Conservation (phyloP, 2,113 vertebrate genomes). For the Rhynchomys soricoides region DNA sequence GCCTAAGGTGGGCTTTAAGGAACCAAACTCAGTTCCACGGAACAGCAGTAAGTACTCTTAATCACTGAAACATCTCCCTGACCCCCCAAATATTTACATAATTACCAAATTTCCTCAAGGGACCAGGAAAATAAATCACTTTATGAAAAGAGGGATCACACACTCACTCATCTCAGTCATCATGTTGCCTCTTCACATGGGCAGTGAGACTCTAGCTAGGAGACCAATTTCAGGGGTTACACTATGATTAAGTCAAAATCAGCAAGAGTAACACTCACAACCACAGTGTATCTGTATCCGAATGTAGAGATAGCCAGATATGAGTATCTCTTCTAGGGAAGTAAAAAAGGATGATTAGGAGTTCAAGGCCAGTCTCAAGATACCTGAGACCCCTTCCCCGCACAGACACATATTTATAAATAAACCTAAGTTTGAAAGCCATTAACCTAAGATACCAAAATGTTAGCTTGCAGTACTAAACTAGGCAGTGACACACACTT, state of each 20-base stretch:
- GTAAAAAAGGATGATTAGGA: background rate
- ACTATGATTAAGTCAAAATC: background rate
- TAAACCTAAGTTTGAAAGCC: slow-evolving; percentile 40
- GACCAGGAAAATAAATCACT: background rate
- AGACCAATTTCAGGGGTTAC: background rate
- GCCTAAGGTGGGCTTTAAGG: background rate
- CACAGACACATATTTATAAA: background rate
- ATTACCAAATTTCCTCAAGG: background rate
- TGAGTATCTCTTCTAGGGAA: background rate
- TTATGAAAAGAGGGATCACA: background rate
- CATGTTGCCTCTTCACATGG: background rate
- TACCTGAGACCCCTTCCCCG: background rate
- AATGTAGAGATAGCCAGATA: background rate
- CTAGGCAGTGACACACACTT: background rate
- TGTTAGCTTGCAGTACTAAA: background rate
- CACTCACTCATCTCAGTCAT: background rate
- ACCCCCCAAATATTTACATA: background rate
- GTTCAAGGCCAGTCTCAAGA: background rate
- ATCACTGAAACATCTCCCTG: background rate
- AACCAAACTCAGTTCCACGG: background rate
- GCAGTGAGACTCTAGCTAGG: background rate
- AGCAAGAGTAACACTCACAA: background rate
- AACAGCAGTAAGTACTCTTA: background rate
- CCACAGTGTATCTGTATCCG: background rate
- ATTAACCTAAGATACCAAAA: background rate